Evolutionary conservation across 2,797 vertebrate species (phyloP).

Genomic region (Australoheros facetus): DNA sequence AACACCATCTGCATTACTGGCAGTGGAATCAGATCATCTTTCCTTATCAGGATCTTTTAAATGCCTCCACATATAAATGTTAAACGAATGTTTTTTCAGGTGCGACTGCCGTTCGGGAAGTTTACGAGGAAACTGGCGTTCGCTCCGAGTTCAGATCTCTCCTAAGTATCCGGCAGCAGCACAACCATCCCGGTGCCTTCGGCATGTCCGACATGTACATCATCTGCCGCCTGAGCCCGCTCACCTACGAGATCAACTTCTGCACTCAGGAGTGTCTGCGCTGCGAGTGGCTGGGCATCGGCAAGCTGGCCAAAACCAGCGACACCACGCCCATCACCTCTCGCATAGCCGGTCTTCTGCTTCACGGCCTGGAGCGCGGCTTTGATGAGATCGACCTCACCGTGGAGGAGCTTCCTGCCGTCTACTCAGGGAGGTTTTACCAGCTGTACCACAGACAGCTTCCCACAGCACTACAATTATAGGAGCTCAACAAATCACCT

Average conservation of each 20-base stretch:
- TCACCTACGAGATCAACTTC: slow-evolving; percentile 85
- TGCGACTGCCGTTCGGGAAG: slow-evolving; percentile 90
- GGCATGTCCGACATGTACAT: slow-evolving; percentile 94
- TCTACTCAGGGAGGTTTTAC: slow-evolving; percentile 87
- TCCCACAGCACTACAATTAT: slow-evolving; percentile 67
- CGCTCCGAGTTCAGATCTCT: slow-evolving; percentile 90
- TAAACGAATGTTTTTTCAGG: slow-evolving; percentile 70
- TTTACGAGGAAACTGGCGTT: slow-evolving; percentile 94
- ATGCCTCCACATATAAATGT: not conserved
- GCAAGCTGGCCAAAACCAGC: slow-evolving; percentile 74
- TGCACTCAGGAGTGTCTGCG: slow-evolving; percentile 90
- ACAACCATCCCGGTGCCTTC: slow-evolving; percentile 89
- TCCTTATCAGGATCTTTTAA: slow-evolving; percentile 8
- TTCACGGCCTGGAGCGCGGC: slow-evolving; percentile 85
- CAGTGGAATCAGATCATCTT: not conserved
- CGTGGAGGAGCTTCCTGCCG: slow-evolving; percentile 86
- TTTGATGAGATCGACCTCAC: slow-evolving; percentile 88
- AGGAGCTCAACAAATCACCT: slow-evolving; percentile 12
- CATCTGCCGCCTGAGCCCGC: slow-evolving; percentile 89
- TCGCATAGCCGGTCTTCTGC: slow-evolving; percentile 85
- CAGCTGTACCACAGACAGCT: slow-evolving; percentile 90
- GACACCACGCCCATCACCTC: slow-evolving; percentile 87
- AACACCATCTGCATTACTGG: not conserved
- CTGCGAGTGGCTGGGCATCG: slow-evolving; percentile 90
- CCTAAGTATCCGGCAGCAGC: slow-evolving; percentile 93